phyloP scores from a whole-genome alignment of 2,113 vertebrate species.

The Platanista minor region DNA sequence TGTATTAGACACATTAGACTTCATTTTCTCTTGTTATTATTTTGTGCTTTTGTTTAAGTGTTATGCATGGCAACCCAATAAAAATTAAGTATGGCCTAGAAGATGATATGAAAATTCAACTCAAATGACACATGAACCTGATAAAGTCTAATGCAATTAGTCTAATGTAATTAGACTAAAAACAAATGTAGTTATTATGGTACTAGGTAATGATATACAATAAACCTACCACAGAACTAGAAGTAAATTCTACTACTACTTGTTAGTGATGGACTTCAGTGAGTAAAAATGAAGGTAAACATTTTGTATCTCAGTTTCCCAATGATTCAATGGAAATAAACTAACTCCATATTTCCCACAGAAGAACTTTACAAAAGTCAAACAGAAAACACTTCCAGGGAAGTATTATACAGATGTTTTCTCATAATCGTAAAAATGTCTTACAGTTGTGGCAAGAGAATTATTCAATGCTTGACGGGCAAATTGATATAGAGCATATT shows the following conservation, averaged over 20 bases:
- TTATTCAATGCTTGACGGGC: background rate
- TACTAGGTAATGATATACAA: background rate
- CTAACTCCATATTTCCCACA: background rate
- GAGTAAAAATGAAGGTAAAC: slow-evolving; percentile 22
- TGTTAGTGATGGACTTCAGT: background rate
- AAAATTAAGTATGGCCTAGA: slow-evolving; percentile 18
- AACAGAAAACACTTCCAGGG: background rate
- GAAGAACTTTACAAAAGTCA: background rate
- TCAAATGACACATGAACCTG: background rate
- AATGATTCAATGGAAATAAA: slow-evolving; percentile 34
- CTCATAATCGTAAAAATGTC: background rate
- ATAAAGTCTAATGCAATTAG: background rate
- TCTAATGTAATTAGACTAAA: too few species aligned
- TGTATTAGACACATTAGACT: background rate
- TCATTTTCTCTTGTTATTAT: background rate
- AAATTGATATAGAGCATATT: background rate
- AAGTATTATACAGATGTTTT: slow-evolving; percentile 1
- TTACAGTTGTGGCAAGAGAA: background rate
- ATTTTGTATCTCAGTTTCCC: background rate
- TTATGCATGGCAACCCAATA: background rate
- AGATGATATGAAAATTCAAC: slow-evolving; percentile 2
- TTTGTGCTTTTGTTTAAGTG: background rate
- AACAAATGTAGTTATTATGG: background rate
- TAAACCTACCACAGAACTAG: background rate
- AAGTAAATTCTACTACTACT: background rate